Conservation (phyloP, 1,140 invertebrate genomes). For the Maconellicoccus hirsutus region DNA sequence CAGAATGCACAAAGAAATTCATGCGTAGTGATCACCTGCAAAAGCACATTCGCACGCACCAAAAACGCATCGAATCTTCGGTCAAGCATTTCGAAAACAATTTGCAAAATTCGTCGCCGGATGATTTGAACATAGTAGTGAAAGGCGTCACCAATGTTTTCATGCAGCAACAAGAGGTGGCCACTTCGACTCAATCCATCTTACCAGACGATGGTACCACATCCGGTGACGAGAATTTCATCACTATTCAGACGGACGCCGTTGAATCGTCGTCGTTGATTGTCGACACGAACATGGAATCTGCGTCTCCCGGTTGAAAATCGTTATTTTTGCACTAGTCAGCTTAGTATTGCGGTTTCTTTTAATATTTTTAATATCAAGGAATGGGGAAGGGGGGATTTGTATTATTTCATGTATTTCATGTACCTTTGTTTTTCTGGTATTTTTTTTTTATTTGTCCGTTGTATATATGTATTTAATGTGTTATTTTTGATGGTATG, state of each 20-base stretch:
- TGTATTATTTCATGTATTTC: too few relatives aligned
- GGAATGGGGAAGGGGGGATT: too few relatives aligned
- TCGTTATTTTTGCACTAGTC: neutral
- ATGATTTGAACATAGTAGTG: neutral
- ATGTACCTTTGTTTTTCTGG: too few relatives aligned
- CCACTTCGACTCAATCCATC: neutral
- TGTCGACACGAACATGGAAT: neutral
- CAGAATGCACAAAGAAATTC: conserved; percentile 70
- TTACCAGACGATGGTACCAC: neutral
- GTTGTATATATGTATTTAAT: too few relatives aligned
- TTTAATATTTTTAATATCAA: neutral
- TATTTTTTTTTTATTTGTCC: too few relatives aligned
- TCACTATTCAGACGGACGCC: neutral
- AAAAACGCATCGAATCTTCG: conserved; percentile 40
- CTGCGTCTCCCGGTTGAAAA: neutral
- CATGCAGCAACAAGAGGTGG: neutral
- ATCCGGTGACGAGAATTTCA: conserved; percentile 14
- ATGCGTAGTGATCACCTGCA: conserved; percentile 80
- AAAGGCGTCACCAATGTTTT: neutral
- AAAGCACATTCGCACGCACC: conserved; percentile 77
- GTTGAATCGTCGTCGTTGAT: neutral
- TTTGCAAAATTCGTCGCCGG: neutral
- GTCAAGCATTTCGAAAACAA: neutral
- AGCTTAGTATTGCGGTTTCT: neutral
- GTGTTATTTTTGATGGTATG: too few relatives aligned